Evolutionary conservation across 2,888 invertebrate genomes (phyloP).

Genomic region (Andrena bicolor): DNA sequence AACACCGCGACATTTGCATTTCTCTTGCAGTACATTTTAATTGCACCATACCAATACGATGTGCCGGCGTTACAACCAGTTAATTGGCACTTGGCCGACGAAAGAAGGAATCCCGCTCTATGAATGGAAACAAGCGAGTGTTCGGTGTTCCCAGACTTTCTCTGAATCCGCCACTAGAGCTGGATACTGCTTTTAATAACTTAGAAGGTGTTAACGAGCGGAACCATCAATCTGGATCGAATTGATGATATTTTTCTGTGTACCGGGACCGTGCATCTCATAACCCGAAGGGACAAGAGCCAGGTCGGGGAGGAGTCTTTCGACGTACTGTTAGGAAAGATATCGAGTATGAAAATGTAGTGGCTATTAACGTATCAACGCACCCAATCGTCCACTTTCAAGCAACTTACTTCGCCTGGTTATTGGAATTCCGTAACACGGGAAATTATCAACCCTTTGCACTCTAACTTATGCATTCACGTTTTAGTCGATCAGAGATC

Average conservation of each 20-base stretch:
- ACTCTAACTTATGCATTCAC: no score
- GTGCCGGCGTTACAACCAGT: conserved; percentile 2
- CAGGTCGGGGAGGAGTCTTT: no score
- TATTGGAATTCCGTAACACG: no score
- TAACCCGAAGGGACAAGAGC: not conserved
- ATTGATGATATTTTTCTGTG: not conserved
- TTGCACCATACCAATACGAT: conserved; percentile 21
- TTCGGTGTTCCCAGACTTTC: conserved; percentile 47
- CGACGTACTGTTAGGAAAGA: no score
- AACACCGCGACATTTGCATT: conserved; percentile 10
- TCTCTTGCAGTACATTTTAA: conserved; percentile 15
- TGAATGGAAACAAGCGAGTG: conserved; percentile 31
- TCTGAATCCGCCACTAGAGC: not conserved
- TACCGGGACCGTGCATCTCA: not conserved
- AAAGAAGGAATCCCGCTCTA: conserved; percentile 14
- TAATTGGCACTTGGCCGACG: conserved; percentile 31
- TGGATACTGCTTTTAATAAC: conserved; percentile 1
- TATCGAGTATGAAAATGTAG: no score
- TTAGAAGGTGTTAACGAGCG: not conserved
- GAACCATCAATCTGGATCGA: conserved; percentile 5
- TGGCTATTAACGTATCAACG: no score
- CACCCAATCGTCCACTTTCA: no score
- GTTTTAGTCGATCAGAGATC: no score
- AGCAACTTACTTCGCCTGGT: no score
- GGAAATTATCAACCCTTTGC: no score